Percentiles rank a stretch among this genome's conserved stretches.
Evolutionary conservation across 92 coral and sea anemone genomes (phyloP).

Genomic region (Anthopleura xanthogrammica): DNA sequence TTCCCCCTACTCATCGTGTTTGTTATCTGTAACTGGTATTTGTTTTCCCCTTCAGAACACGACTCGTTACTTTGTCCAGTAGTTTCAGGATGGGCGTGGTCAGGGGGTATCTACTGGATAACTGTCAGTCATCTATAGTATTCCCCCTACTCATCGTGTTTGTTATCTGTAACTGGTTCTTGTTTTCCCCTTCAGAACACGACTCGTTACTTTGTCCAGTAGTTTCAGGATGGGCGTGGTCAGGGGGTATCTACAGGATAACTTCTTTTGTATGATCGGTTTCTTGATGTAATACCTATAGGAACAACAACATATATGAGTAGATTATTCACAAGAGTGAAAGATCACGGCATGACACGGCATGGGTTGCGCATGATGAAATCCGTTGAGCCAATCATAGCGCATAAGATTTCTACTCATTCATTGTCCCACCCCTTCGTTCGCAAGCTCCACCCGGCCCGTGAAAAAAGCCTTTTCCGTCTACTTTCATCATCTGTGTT

Average conservation of each 20-base stretch:
- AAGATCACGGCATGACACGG: too few relatives aligned
- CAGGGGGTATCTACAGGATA: conserved; percentile 72
- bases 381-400: too few relatives aligned
- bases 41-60: conserved; percentile 46
- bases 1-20: too few relatives aligned
- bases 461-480: background rate
- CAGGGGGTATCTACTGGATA: conserved; percentile 69
- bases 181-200: conserved; percentile 47
- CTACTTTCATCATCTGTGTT: too few relatives aligned
- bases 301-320: background rate
- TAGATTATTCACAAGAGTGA: background rate
- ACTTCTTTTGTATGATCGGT: conserved; percentile 59
- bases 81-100: conserved; percentile 72
- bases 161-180: conserved; percentile 37
- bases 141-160: too few relatives aligned
- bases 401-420: too few relatives aligned
- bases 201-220: conserved; percentile 63
- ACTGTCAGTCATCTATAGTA: too few relatives aligned
- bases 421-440: too few relatives aligned
- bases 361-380: too few relatives aligned
- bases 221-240: conserved; percentile 73
- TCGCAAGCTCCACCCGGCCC: too few relatives aligned
- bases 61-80: conserved; percentile 63
- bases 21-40: conserved; percentile 36
- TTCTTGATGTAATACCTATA: conserved; percentile 84